Percentiles rank a stretch among this genome's conserved stretches.
These are phyloP conservation scores for Sycophila sp. DNA, from an alignment of 1,140 invertebrate species.

Conservation along the genomic window DNA sequence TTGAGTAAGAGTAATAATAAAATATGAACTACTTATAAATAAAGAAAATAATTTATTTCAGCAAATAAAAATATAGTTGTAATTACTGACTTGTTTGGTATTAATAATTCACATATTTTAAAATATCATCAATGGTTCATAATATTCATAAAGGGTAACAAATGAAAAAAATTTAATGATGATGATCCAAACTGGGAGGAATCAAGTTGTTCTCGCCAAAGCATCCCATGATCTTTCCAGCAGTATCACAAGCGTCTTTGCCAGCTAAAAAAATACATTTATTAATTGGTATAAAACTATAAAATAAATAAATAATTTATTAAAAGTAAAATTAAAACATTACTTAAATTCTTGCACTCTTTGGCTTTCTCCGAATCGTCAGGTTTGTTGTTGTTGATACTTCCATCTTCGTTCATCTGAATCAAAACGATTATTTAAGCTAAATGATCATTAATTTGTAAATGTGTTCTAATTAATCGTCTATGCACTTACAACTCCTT, in stretches of 20 bases:
- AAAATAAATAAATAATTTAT: not conserved
- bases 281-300: not conserved
- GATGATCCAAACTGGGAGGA: no score
- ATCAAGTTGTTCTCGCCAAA: not conserved
- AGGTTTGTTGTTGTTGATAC: not conserved
- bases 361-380: not conserved
- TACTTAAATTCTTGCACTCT: conserved; percentile 8
- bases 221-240: conserved; percentile 10
- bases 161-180: not conserved
- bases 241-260: conserved; percentile 9
- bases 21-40: no score
- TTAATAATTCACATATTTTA: no score
- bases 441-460: not conserved
- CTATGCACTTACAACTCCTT: not conserved
- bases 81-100: no score
- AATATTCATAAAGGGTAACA: no score
- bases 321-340: not conserved
- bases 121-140: no score
- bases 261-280: conserved; percentile 7
- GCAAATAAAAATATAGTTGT: no score
- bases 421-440: not conserved
- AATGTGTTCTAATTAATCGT: not conserved
- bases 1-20: no score
- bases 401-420: not conserved
- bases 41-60: no score